Evolutionary conservation across 2,888 invertebrate genomes (phyloP), one percentile per base, ranked within the genome.

Genomic region (Odontocerum albicorne): DNA sequence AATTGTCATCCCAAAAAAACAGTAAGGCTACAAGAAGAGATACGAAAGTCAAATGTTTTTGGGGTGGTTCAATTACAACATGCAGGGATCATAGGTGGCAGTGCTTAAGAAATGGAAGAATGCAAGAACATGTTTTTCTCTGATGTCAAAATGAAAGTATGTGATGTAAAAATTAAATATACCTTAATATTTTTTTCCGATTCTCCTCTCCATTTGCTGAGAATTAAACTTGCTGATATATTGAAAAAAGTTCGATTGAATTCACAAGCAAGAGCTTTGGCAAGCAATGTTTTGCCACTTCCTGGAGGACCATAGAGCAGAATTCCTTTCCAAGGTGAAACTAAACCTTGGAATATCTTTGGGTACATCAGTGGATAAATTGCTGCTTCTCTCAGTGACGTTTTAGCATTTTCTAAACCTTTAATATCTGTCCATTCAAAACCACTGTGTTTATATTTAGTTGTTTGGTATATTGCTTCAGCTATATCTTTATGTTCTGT

Each of bases 121-220:
- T n/a, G n/a, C n/a, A n/a, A n/a, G n/a, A n/a, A n/a, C n/a, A n/a
- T n/a, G n/a, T n/a, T n/a, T n/a, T n/a, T n/a, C n/a, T n/a, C n/a
- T n/a, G n/a, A n/a, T n/a, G n/a, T n/a, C n/a, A n/a, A n/a, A n/a
- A n/a, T n/a, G n/a, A n/a, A n/a, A n/a, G n/a, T n/a, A n/a, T n/a
- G n/a, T n/a, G n/a, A n/a, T n/a, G n/a, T n/a, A n/a, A n/a, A n/a
- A n/a, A n/a, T n/a, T n/a, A n/a, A n/a, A n/a, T n/a, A n/a, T 66
- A 88, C 90, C 74, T 92, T 86, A 36, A 96, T 81, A 63, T 94
- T 86, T 73, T 95, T 96, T 74, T 96, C 96, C 0, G 95, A 95
- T 64, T 97, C 96, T 0, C 96, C 96, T 21, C 96, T 79, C 96
- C 96, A 96, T 72, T 97, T 97, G 66, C 92, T 93, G n/a, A 95